These are phyloP conservation scores for Dipodomys spectabilis DNA, from an alignment of 2,113 vertebrate genomes.

Conservation along the genomic window DNA sequence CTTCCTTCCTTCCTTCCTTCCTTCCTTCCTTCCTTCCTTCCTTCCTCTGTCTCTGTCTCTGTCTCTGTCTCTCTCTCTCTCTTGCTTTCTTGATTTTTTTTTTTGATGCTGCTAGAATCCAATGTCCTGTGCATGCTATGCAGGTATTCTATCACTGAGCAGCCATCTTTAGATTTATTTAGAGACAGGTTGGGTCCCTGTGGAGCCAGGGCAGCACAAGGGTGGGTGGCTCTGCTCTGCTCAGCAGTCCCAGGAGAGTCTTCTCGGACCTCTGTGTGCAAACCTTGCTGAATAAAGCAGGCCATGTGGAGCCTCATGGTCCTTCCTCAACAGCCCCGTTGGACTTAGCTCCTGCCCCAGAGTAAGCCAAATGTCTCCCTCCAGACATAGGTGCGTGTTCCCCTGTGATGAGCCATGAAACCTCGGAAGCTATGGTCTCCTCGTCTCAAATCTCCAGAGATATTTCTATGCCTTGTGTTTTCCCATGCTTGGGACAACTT, in stretches of 20 bases:
- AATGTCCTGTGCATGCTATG: no score
- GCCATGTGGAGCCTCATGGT: not conserved
- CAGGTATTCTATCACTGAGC: not conserved
- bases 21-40: no score
- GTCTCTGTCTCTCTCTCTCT: no score
- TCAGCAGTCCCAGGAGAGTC: not conserved
- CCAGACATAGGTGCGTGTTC: accelerated
- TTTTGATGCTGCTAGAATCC: no score
- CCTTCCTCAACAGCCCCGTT: accelerated
- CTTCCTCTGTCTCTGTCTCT: no score
- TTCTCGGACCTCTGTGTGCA: not conserved
- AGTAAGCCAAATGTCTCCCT: not conserved
- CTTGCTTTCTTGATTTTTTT: no score
- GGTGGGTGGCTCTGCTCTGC: not conserved
- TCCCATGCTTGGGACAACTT: not conserved
- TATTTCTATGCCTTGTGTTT: not conserved
- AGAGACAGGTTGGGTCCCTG: not conserved
- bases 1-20: no score
- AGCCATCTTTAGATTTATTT: not conserved
- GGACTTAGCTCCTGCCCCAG: not conserved
- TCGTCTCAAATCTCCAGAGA: not conserved
- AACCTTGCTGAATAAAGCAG: not conserved
- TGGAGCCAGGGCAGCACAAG: not conserved
- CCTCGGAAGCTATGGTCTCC: no score
- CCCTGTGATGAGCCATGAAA: not conserved